Evolutionary conservation across 2,113 vertebrate genomes (phyloP).

Genomic region (Illadopsis cleaveri): DNA sequence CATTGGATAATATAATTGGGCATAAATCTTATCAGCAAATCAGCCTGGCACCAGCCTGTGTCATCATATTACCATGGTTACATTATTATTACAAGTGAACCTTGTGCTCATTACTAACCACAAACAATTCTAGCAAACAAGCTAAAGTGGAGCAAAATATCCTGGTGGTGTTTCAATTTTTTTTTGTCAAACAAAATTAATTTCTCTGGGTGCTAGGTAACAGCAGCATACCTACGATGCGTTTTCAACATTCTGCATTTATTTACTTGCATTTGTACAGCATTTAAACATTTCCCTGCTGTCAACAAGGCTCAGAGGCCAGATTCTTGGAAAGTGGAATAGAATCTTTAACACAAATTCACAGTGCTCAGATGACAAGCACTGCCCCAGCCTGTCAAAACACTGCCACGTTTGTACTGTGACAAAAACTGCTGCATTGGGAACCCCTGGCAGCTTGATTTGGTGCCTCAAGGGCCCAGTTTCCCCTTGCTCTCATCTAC

Average conservation of each 20-base stretch:
- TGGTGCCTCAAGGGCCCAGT: neutral
- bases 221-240: neutral
- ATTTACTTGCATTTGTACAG: neutral
- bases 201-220: neutral
- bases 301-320: neutral
- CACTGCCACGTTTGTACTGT: neutral
- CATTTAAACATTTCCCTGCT: neutral
- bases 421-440: neutral
- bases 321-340: neutral
- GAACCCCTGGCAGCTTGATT: neutral
- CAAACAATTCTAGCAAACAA: conserved; percentile 41
- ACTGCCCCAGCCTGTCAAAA: neutral
- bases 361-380: neutral
- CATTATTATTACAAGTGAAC: conserved; percentile 50
- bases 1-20: neutral
- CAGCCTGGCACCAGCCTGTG: conserved; percentile 16
- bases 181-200: neutral
- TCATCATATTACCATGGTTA: conserved; percentile 58
- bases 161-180: neutral
- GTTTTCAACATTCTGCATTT: neutral
- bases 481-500: neutral
- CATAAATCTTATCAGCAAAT: conserved; percentile 50
- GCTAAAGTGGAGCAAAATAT: conserved; percentile 30
- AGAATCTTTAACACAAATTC: neutral
- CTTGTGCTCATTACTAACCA: conserved; percentile 39